Evolutionary conservation across 2,888 invertebrate species (phyloP).

Genomic region (Ormyrus thymus): DNA sequence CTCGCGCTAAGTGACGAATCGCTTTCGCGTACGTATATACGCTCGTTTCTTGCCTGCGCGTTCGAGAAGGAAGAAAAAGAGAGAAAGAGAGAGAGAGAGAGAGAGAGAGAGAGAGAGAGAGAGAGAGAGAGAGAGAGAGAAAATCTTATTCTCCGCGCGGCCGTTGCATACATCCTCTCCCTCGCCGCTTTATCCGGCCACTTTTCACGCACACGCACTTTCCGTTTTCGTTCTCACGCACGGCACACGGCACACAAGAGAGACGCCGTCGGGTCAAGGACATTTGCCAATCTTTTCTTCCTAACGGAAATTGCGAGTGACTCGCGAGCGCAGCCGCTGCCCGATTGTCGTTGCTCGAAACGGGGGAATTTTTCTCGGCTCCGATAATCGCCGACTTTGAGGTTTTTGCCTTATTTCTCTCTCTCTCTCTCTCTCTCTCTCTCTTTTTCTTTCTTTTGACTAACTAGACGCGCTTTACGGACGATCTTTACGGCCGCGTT

Average conservation of each 20-base stretch:
- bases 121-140: too few species aligned
- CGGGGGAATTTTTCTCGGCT: slow-evolving; percentile 29
- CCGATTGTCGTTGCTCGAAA: slow-evolving; percentile 21
- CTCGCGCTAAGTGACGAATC: slow-evolving; percentile 17
- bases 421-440: slow-evolving; percentile 3
- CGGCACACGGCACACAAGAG: background rate
- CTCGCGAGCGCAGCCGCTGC: background rate
- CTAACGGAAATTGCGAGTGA: slow-evolving; percentile 48
- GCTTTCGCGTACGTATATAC: background rate
- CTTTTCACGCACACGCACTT: slow-evolving; percentile 25
- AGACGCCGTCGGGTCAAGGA: slow-evolving; percentile 48
- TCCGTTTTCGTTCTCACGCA: slow-evolving; percentile 48
- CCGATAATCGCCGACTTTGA: background rate
- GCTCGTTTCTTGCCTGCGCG: background rate
- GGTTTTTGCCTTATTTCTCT: background rate
- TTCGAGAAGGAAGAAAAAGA: background rate
- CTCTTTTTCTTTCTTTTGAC: background rate
- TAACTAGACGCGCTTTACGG: background rate
- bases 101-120: too few species aligned
- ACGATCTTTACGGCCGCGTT: background rate
- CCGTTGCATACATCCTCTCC: background rate
- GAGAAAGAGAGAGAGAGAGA: background rate
- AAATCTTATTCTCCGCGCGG: too few species aligned
- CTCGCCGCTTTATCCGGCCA: background rate
- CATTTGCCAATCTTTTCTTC: slow-evolving; percentile 52